Percentiles rank a stretch among this genome's conserved stretches.
phyloP scores from a whole-genome alignment of 2,888 invertebrate genomes.

The Hemicrepidius hirtus region DNA sequence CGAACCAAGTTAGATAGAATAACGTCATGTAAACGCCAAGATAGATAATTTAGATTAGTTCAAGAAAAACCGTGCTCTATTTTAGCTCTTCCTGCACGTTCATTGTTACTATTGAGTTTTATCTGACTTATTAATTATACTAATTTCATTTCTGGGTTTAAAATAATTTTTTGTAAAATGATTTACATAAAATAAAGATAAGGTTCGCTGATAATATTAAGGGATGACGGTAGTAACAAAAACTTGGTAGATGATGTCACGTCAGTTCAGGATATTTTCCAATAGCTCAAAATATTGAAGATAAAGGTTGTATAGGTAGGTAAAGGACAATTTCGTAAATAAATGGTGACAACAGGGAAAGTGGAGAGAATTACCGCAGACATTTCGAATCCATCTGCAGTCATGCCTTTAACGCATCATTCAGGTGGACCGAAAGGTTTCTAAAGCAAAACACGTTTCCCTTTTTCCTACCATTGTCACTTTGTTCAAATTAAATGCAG shows the following conservation, averaged over 20 bases:
- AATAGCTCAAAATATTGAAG: slow-evolving; percentile 21
- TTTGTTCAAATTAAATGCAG: slow-evolving; percentile 53
- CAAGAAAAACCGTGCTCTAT: slow-evolving; percentile 38
- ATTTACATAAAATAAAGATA: no score
- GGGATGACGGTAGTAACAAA: not conserved
- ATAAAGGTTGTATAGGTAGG: slow-evolving; percentile 17
- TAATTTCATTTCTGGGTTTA: not conserved
- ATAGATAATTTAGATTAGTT: slow-evolving; percentile 44
- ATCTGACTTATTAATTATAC: not conserved
- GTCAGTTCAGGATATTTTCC: slow-evolving; percentile 17
- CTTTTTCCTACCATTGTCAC: slow-evolving; percentile 52
- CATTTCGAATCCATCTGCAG: slow-evolving; percentile 33
- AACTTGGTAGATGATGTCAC: slow-evolving; percentile 5
- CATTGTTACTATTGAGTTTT: slow-evolving; percentile 1
- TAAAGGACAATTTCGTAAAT: slow-evolving; percentile 26
- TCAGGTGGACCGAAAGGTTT: slow-evolving; percentile 29
- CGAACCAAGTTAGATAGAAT: slow-evolving; percentile 40
- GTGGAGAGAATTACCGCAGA: slow-evolving; percentile 24
- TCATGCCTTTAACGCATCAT: slow-evolving; percentile 31
- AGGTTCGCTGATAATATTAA: not conserved
- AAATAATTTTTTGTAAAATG: no score
- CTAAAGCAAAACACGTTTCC: slow-evolving; percentile 49
- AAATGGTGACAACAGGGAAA: slow-evolving; percentile 29
- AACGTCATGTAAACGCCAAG: slow-evolving; percentile 44
- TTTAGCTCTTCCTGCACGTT: slow-evolving; percentile 34